Conservation (phyloP, 2,797 vertebrate genomes). For the Megalops cyprinoides region DNA sequence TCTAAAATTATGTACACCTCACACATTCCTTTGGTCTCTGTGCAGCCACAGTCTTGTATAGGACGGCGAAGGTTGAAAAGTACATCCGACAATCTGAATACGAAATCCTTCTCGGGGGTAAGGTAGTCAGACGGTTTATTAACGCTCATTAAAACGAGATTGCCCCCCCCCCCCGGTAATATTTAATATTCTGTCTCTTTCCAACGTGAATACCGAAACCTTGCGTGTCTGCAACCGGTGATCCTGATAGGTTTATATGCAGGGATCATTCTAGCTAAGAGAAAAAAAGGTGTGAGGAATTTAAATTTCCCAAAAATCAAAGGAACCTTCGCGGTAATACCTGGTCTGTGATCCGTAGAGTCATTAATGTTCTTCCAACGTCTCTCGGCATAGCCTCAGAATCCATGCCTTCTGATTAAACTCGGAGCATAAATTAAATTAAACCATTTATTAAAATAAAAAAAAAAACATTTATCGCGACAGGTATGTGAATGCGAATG, state of each 20-base stretch:
- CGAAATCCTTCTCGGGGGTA: neutral
- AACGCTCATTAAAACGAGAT: neutral
- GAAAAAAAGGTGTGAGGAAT: slow-evolving; percentile 29
- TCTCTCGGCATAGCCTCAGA: slow-evolving; percentile 26
- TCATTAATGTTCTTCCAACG: slow-evolving; percentile 53
- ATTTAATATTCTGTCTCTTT: neutral
- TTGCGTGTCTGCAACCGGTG: neutral
- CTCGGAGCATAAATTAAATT: slow-evolving; percentile 29
- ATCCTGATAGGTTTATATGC: slow-evolving; percentile 4
- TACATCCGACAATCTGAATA: neutral
- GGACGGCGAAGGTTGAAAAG: neutral
- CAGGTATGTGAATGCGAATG: slow-evolving; percentile 31
- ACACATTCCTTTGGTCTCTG: neutral
- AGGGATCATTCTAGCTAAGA: slow-evolving; percentile 8
- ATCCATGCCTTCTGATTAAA: slow-evolving; percentile 16
- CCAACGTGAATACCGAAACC: neutral
- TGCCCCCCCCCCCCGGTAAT: neutral
- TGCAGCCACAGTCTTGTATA: neutral
- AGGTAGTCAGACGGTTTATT: neutral
- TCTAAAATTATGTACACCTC: neutral
- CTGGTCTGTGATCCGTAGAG: slow-evolving; percentile 44
- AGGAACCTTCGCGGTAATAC: slow-evolving; percentile 15
- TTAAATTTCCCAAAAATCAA: slow-evolving; percentile 43
- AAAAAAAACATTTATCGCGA: slow-evolving; percentile 18
- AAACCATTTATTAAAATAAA: slow-evolving; percentile 21